Evolutionary conservation across 2,888 invertebrate genomes (phyloP), one percentile per base, ranked within the genome.

Genomic region (Drosophila fungiperda): DNA sequence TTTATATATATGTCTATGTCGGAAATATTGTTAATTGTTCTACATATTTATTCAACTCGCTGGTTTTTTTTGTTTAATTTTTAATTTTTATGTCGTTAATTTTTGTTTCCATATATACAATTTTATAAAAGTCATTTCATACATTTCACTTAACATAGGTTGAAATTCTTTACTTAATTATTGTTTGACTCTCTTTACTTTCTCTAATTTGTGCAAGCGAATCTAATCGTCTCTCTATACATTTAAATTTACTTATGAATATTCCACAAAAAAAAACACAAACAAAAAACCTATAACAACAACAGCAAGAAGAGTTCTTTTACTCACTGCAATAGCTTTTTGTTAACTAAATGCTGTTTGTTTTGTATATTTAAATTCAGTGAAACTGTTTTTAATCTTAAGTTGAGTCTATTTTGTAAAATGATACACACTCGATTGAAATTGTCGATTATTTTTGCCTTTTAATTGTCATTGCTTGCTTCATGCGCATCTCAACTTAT

Each of bases 291-390:
- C 12, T 42, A 7, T 3, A 23, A 23, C 20, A 23, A 23, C 23
- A 76, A 75, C 61, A 91, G 90, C 88, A 92, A 87, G 90, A 92
- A 82, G 90, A 91, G 76, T 92, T 90, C 76, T 91, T 92, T 76
- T 92, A 91, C 85, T 86, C 91, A 68, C 80, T 92, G 76, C 89
- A 92, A 85, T 92, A 90, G 89, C 66, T 63, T 73, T 65, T 50
- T 36, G 59, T 57, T 62, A 65, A 76, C 29, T 38, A 65, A 65
- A 58, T 58, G 68, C 52, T 85, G 73, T 68, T 70, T 74, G 55
- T 50, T 45, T 45, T 15, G 23, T 45, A 20, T 23, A 32, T 48
- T 48, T 49, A 32, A 32, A 52, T 58, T 67, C 58, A 70, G 68
- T 66, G 42, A 71, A 52, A 69, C 49, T 82, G 66, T 82, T 76